These are phyloP conservation scores for Liasis olivaceus DNA, from an alignment of 2,797 vertebrate genomes.

Conservation along the genomic window DNA sequence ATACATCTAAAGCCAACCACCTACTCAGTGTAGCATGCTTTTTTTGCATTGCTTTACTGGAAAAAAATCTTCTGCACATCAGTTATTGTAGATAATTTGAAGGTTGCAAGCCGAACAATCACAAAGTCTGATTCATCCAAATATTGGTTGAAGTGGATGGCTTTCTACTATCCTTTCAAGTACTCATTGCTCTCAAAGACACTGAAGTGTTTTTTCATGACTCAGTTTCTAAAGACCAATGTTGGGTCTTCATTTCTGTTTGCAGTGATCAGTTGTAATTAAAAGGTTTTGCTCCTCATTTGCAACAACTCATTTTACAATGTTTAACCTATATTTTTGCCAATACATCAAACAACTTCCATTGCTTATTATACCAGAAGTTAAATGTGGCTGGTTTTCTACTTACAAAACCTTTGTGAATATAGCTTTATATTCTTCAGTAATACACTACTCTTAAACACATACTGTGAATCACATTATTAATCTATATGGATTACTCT, in stretches of 20 bases:
- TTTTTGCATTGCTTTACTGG: background rate
- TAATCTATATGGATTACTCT: background rate
- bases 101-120: background rate
- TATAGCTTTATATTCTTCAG: conserved; percentile 18
- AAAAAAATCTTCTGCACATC: background rate
- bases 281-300: conserved; percentile 58
- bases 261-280: conserved; percentile 59
- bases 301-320: conserved; percentile 50
- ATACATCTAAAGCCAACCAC: background rate
- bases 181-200: conserved; percentile 53
- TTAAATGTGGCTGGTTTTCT: conserved; percentile 31
- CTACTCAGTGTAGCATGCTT: background rate
- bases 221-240: conserved; percentile 52
- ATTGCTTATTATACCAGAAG: conserved; percentile 48
- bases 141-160: conserved; percentile 38
- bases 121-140: conserved; percentile 47
- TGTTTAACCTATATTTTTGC: conserved; percentile 52
- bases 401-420: conserved; percentile 31
- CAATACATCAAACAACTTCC: conserved; percentile 34
- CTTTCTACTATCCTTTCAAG: conserved; percentile 59
- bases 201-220: conserved; percentile 41
- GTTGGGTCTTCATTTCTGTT: conserved; percentile 58
- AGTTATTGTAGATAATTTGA: conserved; percentile 19
- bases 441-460: conserved; percentile 43
- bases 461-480: background rate